Conservation (phyloP, 2,797 vertebrate species). For the Cephalopachus bancanus region DNA sequence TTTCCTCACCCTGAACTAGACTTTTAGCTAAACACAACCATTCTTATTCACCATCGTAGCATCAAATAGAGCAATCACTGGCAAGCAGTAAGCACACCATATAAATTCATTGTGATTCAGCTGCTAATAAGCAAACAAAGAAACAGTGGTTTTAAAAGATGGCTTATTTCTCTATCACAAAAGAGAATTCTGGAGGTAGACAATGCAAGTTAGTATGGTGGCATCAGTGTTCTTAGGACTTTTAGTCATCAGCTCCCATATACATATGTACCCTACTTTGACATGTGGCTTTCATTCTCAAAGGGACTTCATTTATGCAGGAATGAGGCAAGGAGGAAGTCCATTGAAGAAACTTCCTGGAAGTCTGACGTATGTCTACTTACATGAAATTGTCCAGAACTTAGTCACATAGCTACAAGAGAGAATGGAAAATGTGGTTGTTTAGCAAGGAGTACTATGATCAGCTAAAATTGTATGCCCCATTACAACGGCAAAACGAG, state of each 20-base stretch:
- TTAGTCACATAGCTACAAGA: not conserved
- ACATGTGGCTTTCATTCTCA: conserved; percentile 17
- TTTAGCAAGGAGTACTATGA: not conserved
- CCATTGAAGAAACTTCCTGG: conserved; percentile 30
- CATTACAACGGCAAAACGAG: not conserved
- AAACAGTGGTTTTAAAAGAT: not conserved
- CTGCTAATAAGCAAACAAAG: not conserved
- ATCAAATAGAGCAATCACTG: not conserved
- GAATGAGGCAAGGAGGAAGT: not conserved
- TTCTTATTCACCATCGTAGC: not conserved
- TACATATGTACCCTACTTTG: not conserved
- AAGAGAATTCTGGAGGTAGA: not conserved
- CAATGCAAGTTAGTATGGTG: not conserved
- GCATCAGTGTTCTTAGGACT: not conserved
- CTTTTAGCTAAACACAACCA: not conserved
- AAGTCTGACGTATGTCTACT: not conserved
- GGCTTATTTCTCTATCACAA: not conserved
- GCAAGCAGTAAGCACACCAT: not conserved
- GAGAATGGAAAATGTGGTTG: not conserved
- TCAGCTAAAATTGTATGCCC: not conserved
- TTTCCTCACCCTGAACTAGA: not conserved
- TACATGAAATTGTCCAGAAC: conserved; percentile 29
- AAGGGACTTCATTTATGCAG: not conserved
- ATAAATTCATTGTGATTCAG: not conserved
- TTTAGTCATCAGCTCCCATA: not conserved